Percentiles rank a stretch among this genome's conserved stretches.
These are phyloP conservation scores for Cyclophora punctaria DNA, from an alignment of 2,888 invertebrate species.

Conservation along the genomic window DNA sequence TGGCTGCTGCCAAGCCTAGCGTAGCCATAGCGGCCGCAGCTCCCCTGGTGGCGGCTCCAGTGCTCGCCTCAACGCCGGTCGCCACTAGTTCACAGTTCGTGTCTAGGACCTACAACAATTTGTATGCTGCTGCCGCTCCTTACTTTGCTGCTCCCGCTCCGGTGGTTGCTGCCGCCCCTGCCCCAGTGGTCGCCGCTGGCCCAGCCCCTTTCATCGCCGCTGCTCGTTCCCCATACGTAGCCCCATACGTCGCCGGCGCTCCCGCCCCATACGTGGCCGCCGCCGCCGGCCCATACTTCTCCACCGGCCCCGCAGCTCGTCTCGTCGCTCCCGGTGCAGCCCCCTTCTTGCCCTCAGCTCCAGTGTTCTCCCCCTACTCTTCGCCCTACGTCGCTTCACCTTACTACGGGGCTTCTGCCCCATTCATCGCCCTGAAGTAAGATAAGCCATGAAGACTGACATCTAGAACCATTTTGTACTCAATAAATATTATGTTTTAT, in stretches of 20 bases:
- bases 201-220: conserved; percentile 53
- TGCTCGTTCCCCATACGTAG: conserved; percentile 34
- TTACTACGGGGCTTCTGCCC: conserved; percentile 35
- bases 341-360: conserved; percentile 29
- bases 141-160: conserved; percentile 59
- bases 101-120: conserved; percentile 26
- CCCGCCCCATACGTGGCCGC: conserved; percentile 32
- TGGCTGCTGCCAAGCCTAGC: conserved; percentile 50
- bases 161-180: conserved; percentile 53
- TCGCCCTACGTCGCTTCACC: conserved; percentile 28
- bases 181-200: conserved; percentile 61
- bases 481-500: conserved; percentile 12
- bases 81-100: conserved; percentile 45
- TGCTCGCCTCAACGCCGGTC: too few relatives aligned
- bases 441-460: conserved; percentile 35
- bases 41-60: conserved; percentile 49
- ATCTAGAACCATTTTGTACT: conserved; percentile 30
- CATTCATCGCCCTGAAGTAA: conserved; percentile 48
- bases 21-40: conserved; percentile 58
- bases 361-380: conserved; percentile 23
- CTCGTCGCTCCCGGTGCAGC: conserved; percentile 32
- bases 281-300: conserved; percentile 33
- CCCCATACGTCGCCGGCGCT: conserved; percentile 17
- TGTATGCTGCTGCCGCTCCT: conserved; percentile 74
- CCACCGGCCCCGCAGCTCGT: conserved; percentile 21